These are phyloP conservation scores for Clepsis dumicolana DNA, from an alignment of 2,888 invertebrate genomes.

Conservation along the genomic window DNA sequence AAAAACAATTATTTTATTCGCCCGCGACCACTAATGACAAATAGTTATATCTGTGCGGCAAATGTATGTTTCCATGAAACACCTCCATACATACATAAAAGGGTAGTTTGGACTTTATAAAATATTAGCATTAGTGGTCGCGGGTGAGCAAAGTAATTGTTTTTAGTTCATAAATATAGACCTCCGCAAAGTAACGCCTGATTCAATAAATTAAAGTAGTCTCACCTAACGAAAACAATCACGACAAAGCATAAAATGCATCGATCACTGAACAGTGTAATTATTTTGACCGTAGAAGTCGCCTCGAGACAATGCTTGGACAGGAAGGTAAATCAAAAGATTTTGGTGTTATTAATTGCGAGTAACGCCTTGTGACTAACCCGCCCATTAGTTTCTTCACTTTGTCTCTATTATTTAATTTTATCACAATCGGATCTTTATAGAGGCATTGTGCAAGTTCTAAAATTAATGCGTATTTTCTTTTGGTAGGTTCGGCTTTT, in stretches of 20 bases:
- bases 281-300: neutral
- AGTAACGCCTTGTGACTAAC: neutral
- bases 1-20: no score
- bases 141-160: no score
- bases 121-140: no score
- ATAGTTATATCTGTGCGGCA: no score
- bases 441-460: neutral
- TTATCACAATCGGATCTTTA: slow-evolving; percentile 18
- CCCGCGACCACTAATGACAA: no score
- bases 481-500: neutral
- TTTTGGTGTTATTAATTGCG: slow-evolving; percentile 16
- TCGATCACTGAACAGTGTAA: neutral
- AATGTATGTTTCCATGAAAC: no score
- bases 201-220: no score
- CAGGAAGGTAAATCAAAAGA: slow-evolving; percentile 27
- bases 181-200: no score
- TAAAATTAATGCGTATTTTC: slow-evolving; percentile 12
- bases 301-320: slow-evolving; percentile 14
- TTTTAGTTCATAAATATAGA: no score
- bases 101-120: no score
- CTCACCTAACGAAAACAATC: no score
- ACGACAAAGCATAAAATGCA: neutral
- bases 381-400: neutral
- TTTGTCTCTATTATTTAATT: slow-evolving; percentile 16
- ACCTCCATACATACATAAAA: no score